phyloP scores from a whole-genome alignment of 2,797 vertebrate genomes.

The Xiphophorus birchmanni region DNA sequence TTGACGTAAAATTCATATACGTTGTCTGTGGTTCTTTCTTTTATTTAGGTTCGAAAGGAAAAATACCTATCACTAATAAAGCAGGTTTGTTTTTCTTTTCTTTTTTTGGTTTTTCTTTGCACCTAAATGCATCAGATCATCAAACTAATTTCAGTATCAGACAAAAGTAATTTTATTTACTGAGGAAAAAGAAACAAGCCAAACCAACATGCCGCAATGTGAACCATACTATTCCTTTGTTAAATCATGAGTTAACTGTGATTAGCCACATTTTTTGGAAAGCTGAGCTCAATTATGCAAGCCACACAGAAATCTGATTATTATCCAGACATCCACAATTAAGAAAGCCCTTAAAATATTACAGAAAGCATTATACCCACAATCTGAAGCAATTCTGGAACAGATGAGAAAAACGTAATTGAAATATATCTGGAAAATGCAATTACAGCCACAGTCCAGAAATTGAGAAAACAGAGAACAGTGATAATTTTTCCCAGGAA shows the following conservation, averaged over 20 bases:
- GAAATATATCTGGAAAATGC: neutral
- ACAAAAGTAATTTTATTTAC: neutral
- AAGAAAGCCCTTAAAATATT: neutral
- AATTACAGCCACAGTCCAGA: neutral
- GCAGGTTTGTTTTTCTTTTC: neutral
- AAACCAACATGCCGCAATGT: neutral
- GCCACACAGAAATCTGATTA: neutral
- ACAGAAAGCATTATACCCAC: neutral
- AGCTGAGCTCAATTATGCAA: neutral
- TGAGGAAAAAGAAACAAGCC: neutral
- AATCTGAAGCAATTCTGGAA: neutral
- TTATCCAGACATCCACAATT: neutral
- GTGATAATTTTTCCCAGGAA: neutral
- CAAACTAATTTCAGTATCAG: neutral
- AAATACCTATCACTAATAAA: no score
- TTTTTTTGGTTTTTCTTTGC: neutral
- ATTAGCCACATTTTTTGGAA: neutral
- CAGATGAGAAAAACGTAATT: neutral
- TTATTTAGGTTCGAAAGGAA: no score
- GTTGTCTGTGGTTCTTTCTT: no score
- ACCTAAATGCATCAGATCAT: neutral
- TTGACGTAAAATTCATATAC: no score
- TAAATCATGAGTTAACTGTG: neutral
- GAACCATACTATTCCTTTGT: neutral
- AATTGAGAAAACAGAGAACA: neutral